phyloP scores from a whole-genome alignment of 2,797 vertebrate species.

The Alectoris magna region DNA sequence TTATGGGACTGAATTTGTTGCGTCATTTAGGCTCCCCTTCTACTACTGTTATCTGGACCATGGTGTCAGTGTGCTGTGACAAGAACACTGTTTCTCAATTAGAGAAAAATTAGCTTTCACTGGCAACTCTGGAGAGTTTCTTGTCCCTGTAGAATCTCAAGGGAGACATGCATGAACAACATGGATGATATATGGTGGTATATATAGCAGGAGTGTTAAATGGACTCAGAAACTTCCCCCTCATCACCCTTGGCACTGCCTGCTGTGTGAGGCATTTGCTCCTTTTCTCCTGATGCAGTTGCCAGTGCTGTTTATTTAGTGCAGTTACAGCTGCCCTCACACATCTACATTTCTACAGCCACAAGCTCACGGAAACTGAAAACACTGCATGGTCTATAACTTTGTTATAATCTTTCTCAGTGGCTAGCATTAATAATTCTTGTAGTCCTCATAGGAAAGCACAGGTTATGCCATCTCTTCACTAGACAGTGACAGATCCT shows the following conservation, averaged over 20 bases:
- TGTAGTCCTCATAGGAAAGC: neutral
- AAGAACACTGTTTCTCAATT: neutral
- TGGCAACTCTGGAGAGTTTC: neutral
- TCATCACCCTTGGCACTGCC: neutral
- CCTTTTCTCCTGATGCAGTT: neutral
- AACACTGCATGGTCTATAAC: neutral
- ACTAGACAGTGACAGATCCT: neutral
- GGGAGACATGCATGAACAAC: neutral
- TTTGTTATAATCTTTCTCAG: neutral
- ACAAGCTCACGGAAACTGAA: neutral
- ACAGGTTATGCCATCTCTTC: neutral
- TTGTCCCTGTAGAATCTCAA: neutral
- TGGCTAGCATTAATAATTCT: neutral
- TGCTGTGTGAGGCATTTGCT: neutral
- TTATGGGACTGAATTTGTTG: neutral
- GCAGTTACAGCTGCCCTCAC: neutral
- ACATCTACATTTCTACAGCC: neutral
- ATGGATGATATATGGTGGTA: rapidly evolving
- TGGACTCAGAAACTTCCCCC: neutral
- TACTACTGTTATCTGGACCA: neutral
- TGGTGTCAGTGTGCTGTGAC: neutral
- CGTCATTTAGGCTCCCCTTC: neutral
- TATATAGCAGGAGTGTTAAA: neutral
- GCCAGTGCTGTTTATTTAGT: neutral
- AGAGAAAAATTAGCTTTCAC: neutral